Base-by-base conservation (phyloP, 1,140 invertebrate species). In the Tetraneura akinire region DNA sequence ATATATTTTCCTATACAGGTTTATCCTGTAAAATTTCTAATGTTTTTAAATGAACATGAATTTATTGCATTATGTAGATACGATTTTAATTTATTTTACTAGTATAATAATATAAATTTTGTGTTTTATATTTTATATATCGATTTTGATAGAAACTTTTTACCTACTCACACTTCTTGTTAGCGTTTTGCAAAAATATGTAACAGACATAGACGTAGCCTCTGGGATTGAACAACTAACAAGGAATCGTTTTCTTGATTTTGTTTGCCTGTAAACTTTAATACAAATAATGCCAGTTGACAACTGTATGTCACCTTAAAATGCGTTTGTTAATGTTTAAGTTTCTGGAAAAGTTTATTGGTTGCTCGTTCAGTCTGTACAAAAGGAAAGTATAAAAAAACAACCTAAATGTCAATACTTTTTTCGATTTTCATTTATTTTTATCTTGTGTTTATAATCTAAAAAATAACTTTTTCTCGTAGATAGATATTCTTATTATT, bases 271-370 rank as follows among this genome's bases (percentile, higher is more conserved):
- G 1, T 3, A 76, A 76, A 76, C 32, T 76, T 76, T 76, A 13
- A 76, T 60, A 57, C 71, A 21, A 60, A 55, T n/a, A n/a, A n/a
- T 23, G 13, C 32, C 32, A 9, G 73, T 76, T 76, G 73, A 76
- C 49, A 76, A 60, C 21, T 37, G 71, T 55, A 53, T 45, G 55
- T 62, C 74, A 78, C 55, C 37, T 62, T 18, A 78, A 60, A 37
- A 62, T 26, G 32, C 32, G 29, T 42, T 60, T 78, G 21, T 78
- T 78, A 78, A 78, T 78, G 74, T 78, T 78, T 26, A 57, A 60
- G 37, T 78, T 78, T 78, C 37, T 45, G 14, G 4, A 37, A 42
- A 62, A 62, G 29, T 62, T 62, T 62, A 18, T 3, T 16, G 8
- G 16, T 60, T 62, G 9, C 42, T 49, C 74, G 23, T 78, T 57